A percentile compares a stretch with the other conserved stretches of the same genome.
These are phyloP conservation scores for Hyles vespertilio DNA, from an alignment of 1,140 invertebrate genomes.

Conservation along the genomic window DNA sequence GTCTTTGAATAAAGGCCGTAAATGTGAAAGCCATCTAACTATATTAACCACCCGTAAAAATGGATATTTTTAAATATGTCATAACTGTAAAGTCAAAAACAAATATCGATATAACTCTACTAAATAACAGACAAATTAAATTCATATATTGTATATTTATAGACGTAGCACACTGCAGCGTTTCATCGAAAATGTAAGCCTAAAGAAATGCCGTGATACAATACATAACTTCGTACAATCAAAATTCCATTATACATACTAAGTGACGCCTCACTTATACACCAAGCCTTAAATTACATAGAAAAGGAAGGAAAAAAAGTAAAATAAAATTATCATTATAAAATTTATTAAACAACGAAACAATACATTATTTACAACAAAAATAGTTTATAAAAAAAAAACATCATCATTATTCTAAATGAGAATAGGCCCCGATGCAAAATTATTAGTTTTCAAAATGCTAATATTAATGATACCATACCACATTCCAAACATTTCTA, in stretches of 20 bases:
- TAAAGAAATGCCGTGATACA: conserved; percentile 10
- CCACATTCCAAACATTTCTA: too few relatives aligned
- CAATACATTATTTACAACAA: conserved; percentile 61
- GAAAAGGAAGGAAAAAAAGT: conserved; percentile 27
- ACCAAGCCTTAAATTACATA: background rate
- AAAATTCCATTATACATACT: conserved; percentile 11
- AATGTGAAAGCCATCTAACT: too few relatives aligned
- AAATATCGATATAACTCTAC: background rate
- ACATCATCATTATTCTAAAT: conserved; percentile 23
- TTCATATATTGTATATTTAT: background rate
- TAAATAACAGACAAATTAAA: background rate
- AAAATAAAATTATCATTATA: conserved; percentile 52
- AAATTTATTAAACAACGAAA: conserved; percentile 62
- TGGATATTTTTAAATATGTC: too few relatives aligned
- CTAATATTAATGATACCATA: too few relatives aligned
- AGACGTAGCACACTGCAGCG: conserved; percentile 19
- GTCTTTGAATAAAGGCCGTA: too few relatives aligned
- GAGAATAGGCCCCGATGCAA: conserved; percentile 30
- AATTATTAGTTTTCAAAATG: background rate
- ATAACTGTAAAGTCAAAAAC: background rate
- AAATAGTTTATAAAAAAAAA: conserved; percentile 35
- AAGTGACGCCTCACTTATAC: conserved; percentile 1
- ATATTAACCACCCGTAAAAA: too few relatives aligned
- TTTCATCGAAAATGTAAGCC: conserved; percentile 15
- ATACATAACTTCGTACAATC: conserved; percentile 2